A percentile compares a stretch with the other conserved stretches of the same genome.
phyloP scores from a whole-genome alignment of 2,113 vertebrate genomes.

The Xiphophorus couchianus region DNA sequence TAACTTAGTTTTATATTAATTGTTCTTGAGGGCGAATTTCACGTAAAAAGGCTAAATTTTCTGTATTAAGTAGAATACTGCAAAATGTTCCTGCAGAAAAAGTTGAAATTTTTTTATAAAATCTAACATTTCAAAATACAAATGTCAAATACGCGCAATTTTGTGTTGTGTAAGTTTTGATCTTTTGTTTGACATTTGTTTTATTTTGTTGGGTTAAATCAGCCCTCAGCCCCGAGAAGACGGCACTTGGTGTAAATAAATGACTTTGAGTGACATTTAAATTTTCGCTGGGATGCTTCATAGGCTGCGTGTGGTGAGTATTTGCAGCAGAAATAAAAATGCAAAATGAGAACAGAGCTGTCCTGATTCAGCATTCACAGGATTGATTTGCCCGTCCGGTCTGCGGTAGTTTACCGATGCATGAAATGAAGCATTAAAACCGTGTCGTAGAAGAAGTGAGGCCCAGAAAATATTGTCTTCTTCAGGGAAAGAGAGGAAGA shows the following conservation, averaged over 20 bases:
- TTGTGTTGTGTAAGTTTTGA: too few relatives aligned
- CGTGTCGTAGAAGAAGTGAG: background rate
- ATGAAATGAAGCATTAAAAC: conserved; percentile 14
- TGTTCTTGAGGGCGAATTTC: too few relatives aligned
- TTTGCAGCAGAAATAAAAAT: background rate
- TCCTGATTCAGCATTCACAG: background rate
- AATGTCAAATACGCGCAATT: too few relatives aligned
- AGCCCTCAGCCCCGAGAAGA: conserved; percentile 9
- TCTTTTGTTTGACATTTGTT: background rate
- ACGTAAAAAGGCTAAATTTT: too few relatives aligned
- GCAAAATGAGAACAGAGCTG: background rate
- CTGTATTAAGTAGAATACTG: too few relatives aligned
- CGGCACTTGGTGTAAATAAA: background rate
- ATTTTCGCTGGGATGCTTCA: background rate
- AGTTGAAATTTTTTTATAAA: too few relatives aligned
- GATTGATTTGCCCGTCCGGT: background rate
- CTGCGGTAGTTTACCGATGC: background rate
- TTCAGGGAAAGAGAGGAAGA: conserved; percentile 89
- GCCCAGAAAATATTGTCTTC: conserved; percentile 16
- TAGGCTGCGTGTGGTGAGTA: background rate
- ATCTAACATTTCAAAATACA: too few relatives aligned
- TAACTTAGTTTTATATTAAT: too few relatives aligned
- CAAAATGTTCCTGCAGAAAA: too few relatives aligned
- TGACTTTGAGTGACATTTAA: background rate
- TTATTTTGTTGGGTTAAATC: background rate